A percentile compares a stretch with the other conserved stretches of the same genome.
phyloP scores from a whole-genome alignment of 2,888 invertebrate genomes.

The Vannuccia rotundouncinata region DNA sequence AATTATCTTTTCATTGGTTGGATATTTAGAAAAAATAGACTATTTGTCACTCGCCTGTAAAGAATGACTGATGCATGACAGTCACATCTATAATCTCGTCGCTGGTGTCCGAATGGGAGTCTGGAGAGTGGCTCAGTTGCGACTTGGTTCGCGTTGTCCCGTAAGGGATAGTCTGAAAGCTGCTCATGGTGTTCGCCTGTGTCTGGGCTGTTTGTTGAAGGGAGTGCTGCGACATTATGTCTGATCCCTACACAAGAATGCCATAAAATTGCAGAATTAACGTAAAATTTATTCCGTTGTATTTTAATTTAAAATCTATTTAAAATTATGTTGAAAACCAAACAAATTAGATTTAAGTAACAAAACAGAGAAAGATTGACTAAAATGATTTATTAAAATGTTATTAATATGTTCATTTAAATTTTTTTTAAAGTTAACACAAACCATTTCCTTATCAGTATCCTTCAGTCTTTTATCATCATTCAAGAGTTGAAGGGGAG shows the following conservation, averaged over 20 bases:
- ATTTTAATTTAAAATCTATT: too few relatives aligned
- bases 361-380: too few relatives aligned
- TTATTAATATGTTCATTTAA: too few relatives aligned
- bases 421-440: too few relatives aligned
- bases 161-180: neutral
- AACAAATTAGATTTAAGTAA: too few relatives aligned
- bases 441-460: constrained; percentile 30
- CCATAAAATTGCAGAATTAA: too few relatives aligned
- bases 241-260: neutral
- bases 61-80: neutral
- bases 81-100: neutral
- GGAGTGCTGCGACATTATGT: constrained; percentile 1
- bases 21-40: too few relatives aligned
- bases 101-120: constrained; percentile 17
- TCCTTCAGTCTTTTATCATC: constrained; percentile 36
- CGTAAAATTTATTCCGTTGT: too few relatives aligned
- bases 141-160: neutral
- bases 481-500: constrained; percentile 21
- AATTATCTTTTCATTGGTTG: neutral
- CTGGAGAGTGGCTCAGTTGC: constrained; percentile 1
- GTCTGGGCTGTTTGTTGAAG: constrained; percentile 23
- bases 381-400: too few relatives aligned
- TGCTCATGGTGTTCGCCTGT: constrained; percentile 12
- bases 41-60: neutral
- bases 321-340: too few relatives aligned